These are phyloP conservation scores for Danio tinwini DNA, from an alignment of 2,797 vertebrate genomes.

Conservation along the genomic window DNA sequence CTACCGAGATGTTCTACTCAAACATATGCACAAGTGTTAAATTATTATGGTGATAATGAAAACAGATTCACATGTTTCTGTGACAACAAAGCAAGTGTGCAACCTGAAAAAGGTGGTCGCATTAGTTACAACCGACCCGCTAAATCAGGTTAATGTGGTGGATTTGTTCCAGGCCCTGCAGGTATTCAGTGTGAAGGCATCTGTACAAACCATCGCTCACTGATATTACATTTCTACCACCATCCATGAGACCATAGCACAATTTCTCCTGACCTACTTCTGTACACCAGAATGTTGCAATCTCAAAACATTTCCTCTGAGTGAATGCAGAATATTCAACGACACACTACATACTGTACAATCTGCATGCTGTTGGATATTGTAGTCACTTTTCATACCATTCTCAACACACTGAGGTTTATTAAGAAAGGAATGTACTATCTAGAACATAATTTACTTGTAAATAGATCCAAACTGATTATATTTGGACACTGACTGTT, in stretches of 20 bases:
- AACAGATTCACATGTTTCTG: background rate
- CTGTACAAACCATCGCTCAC: conserved; percentile 37
- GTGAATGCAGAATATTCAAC: conserved; percentile 5
- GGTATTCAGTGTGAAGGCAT: conserved; percentile 49
- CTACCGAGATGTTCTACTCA: too few species aligned
- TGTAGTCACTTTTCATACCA: background rate
- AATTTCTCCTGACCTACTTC: conserved; percentile 49
- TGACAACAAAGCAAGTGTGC: conserved; percentile 2
- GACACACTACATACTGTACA: background rate
- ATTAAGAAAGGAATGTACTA: background rate
- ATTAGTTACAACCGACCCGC: conserved; percentile 43
- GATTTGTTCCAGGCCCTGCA: conserved; percentile 59
- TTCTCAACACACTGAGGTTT: background rate
- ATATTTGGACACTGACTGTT: background rate
- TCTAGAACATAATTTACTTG: background rate
- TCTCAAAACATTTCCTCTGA: conserved; percentile 1
- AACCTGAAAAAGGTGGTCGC: conserved; percentile 4
- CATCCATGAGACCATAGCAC: conserved; percentile 12
- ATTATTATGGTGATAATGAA: too few species aligned
- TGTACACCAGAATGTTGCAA: conserved; percentile 13
- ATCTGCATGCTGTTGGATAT: background rate
- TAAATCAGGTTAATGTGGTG: conserved; percentile 63
- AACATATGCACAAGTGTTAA: too few species aligned
- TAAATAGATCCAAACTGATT: background rate
- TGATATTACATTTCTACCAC: conserved; percentile 34